These are phyloP conservation scores for Epizoanthus scotinus DNA, from an alignment of 92 coral and sea anemone species.

Conservation along the genomic window DNA sequence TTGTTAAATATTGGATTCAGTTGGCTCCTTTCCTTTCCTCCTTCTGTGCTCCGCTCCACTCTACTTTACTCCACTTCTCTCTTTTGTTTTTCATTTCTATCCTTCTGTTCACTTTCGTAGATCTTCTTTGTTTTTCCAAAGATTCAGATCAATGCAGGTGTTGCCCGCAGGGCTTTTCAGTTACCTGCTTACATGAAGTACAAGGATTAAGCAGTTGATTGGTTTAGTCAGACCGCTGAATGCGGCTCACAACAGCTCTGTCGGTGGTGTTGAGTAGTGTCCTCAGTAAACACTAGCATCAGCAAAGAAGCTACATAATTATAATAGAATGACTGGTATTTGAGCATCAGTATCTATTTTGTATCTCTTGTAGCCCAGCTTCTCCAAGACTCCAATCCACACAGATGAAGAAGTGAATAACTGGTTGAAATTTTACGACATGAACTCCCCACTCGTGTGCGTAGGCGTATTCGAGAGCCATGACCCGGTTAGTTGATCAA, in stretches of 20 bases:
- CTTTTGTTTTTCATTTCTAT: neutral
- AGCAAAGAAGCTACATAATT: no score
- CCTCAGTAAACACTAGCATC: no score
- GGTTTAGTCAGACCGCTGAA: no score
- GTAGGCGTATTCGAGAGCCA: slow-evolving; percentile 91
- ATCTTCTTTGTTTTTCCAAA: neutral
- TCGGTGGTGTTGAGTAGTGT: no score
- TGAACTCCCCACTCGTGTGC: slow-evolving; percentile 89
- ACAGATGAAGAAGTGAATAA: slow-evolving; percentile 79
- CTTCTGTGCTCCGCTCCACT: neutral
- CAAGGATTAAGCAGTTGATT: no score
- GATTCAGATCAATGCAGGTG: no score
- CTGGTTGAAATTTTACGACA: slow-evolving; percentile 91
- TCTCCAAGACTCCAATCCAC: slow-evolving; percentile 71
- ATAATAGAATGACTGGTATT: no score
- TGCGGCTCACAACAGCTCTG: no score
- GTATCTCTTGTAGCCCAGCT: slow-evolving; percentile 65
- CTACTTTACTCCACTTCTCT: neutral
- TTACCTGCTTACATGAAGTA: no score
- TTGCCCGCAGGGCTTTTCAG: no score
- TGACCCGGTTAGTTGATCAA: slow-evolving; percentile 77
- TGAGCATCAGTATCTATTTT: neutral
- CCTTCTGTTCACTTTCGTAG: neutral
- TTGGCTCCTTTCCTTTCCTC: neutral
- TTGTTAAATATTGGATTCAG: no score